Base-by-base conservation (phyloP, 2,888 invertebrate species). In the Nephrotoma appendiculata region DNA sequence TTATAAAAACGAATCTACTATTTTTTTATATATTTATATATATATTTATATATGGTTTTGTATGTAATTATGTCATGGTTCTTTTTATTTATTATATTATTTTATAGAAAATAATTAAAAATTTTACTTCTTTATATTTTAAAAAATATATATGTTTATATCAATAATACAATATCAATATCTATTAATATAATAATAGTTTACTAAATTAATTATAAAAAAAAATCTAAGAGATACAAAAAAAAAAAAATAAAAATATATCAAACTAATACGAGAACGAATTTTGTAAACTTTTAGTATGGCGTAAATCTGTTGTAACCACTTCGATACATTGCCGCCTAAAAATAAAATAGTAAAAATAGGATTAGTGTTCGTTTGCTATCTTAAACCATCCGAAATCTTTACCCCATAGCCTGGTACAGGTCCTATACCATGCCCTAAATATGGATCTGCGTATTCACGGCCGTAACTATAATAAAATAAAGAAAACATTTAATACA, bases 321-420 rank as follows among this genome's bases (percentile, higher is more conserved):
- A 92, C 97, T 96, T 93, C 98, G 95, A 93, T 98, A 98, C 90
- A 98, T 96, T 89, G 97, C 96, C 91, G 97, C 96, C 97, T 97
- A 93, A 71, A 94, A 93, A 87, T 88, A 88, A 31, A 2, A 87
- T 89, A 88, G 89, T 43, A 84, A 86, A 84, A 41, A 84, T 42
- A 15, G 12, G 48, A 84, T 7, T 71, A 42, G n/a, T 15, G 84
- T 12, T 84, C n/a, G 42, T 84, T 42, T 48, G n/a, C n/a, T 7
- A 4, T 5, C 11, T 41, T 0, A 83, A 42, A 31, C 31, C 2
- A 31, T 3, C 2, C 31, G 4, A 31, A 71, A 71, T 31, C 0
- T 95, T 95, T 94, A 98, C 98, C 95, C 98, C 98, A 92, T 98
- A 98, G 91, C 98, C 98, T 89, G 98, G 96, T 90, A 98, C 96